phyloP scores from a whole-genome alignment of 53 echinoderm and acorn worm genomes.

The Luidia sarsii region DNA sequence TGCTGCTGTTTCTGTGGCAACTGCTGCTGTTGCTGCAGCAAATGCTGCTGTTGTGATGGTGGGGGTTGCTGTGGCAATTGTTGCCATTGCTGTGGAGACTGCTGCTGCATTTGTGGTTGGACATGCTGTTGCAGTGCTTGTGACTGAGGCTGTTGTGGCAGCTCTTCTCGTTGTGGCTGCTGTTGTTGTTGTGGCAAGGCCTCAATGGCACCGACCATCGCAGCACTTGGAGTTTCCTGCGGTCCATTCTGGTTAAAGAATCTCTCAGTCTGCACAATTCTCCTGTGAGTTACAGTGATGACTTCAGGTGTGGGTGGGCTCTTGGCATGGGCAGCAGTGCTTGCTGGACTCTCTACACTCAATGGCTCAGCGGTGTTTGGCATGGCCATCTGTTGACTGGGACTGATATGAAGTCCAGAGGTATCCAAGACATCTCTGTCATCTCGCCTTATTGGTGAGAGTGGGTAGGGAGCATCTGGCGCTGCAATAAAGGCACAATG shows the following conservation, averaged over 20 bases:
- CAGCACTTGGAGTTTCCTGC: not conserved
- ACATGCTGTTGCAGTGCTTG: too few relatives aligned
- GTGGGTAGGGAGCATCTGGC: slow-evolving; percentile 80
- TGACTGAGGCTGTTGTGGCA: too few relatives aligned
- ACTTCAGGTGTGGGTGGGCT: slow-evolving; percentile 37
- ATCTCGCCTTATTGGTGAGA: slow-evolving; percentile 44
- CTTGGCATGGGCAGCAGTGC: not conserved
- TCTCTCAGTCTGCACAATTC: slow-evolving; percentile 23
- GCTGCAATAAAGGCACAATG: slow-evolving; percentile 51
- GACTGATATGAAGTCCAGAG: slow-evolving; percentile 27
- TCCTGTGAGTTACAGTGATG: slow-evolving; percentile 33
- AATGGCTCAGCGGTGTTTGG: slow-evolving; percentile 31
- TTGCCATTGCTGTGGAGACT: too few relatives aligned
- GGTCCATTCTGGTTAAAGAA: slow-evolving; percentile 17
- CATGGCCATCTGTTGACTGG: slow-evolving; percentile 5
- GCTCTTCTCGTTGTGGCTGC: too few relatives aligned
- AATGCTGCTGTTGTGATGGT: too few relatives aligned
- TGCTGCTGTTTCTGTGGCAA: too few relatives aligned
- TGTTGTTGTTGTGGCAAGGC: not conserved
- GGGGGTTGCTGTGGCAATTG: too few relatives aligned
- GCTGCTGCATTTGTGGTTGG: too few relatives aligned
- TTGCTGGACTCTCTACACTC: not conserved
- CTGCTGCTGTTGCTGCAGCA: too few relatives aligned
- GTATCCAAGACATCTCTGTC: slow-evolving; percentile 42
- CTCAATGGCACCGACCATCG: not conserved